Evolutionary conservation across 2,113 vertebrate genomes (phyloP).

Genomic region (Zosterops japonicus): DNA sequence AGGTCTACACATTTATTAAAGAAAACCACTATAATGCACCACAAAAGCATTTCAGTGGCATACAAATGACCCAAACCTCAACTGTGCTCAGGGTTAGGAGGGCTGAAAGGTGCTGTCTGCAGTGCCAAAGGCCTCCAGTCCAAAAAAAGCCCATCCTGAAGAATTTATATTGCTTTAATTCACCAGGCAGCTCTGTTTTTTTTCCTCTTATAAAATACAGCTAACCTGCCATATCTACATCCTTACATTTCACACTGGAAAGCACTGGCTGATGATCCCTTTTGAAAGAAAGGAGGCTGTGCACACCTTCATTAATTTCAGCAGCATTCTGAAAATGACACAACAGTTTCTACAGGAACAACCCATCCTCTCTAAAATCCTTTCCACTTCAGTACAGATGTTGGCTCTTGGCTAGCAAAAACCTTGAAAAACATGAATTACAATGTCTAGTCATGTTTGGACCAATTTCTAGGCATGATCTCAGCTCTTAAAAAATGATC

Average conservation of each 20-base stretch:
- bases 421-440: background rate
- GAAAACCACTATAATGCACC: background rate
- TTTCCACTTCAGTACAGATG: background rate
- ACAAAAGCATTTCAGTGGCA: conserved; percentile 7
- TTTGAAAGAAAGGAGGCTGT: background rate
- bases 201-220: background rate
- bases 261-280: background rate
- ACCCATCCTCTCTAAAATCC: background rate
- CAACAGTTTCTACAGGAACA: background rate
- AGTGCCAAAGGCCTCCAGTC: background rate
- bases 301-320: background rate
- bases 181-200: background rate
- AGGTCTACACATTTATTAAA: background rate
- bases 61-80: conserved; percentile 16
- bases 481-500: background rate
- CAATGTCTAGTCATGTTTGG: conserved; percentile 45
- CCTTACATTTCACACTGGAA: background rate
- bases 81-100: background rate
- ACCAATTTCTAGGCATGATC: conserved; percentile 18
- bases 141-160: background rate
- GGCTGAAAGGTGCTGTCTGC: background rate
- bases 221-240: background rate
- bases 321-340: background rate
- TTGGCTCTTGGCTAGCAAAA: background rate
- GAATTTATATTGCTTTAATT: background rate